Base-by-base conservation (phyloP, 2,797 vertebrate species). In the Tachyglossus aculeatus region DNA sequence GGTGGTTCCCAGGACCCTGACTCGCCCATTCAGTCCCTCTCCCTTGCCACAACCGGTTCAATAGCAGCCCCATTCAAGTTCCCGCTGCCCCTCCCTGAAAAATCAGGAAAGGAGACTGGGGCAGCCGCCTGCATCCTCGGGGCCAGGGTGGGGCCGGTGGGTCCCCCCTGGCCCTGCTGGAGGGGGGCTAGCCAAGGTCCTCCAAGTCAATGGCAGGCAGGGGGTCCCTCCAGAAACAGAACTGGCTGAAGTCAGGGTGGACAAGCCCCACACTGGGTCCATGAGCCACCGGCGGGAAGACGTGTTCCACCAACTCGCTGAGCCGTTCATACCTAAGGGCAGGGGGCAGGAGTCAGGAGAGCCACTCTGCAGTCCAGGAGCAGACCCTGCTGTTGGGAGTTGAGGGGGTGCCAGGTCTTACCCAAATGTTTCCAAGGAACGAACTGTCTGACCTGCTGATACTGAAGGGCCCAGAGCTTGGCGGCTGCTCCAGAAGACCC, bases 291-390 rank as follows among this genome's bases (percentile, higher is more conserved):
- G 93, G 85, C 0, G 97, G 98, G 85, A 99, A 99, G 82, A 98
- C 88, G 48, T 98, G 94, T 66, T 98, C 96, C 57, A 98, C 97
- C 71, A 95, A 39, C 79, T 98, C 96, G 0, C 92, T 84, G 34
- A 99, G 94, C 65, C 89, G 91, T 67, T 92, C 89, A 0, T 97
- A 99, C 56, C 98, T 99, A 64, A 3, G 16, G 66, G 1, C 5
- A 25, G 36, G 45, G 45, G 12, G 47, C 2, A 6, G 1, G 37
- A n/a, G n/a, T n/a, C 13, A 39, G 43, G 31, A 43, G 54, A 47
- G 27, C 12, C 45, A 6, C 10, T 24, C 4, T 1, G 38, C 14
- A n/a, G 22, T 6, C 18, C 4, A 3, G 34, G 22, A 61, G 22
- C 18, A 0, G 0, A 13, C 37, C 65, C 22, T 9, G n/a, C 22